Percentiles rank a stretch among this genome's conserved stretches.
Conservation (phyloP, 2,797 vertebrate genomes). For the Discoglossus pictus region DNA sequence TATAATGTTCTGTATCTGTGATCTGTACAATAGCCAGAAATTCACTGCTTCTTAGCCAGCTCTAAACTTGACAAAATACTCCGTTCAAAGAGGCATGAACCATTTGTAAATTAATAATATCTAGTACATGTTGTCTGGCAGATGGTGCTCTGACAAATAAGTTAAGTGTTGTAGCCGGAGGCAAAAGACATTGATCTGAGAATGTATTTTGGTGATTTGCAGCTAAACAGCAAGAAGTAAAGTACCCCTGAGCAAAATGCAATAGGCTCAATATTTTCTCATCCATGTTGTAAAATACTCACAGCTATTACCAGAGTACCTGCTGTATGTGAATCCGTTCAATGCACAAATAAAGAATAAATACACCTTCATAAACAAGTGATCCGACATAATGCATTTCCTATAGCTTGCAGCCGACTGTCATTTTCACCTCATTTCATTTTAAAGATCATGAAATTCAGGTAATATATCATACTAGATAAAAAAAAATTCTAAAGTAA, state of each 20-base stretch:
- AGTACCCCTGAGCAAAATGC: slow-evolving; percentile 7
- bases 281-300: too few relatives aligned
- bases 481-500: too few relatives aligned
- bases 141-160: slow-evolving; percentile 41
- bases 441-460: too few relatives aligned
- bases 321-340: not conserved
- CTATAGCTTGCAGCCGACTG: too few relatives aligned
- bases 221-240: slow-evolving; percentile 7
- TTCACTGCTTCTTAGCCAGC: too few relatives aligned
- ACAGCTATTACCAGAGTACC: not conserved
- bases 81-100: slow-evolving; percentile 15
- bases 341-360: slow-evolving; percentile 6
- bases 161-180: slow-evolving; percentile 28
- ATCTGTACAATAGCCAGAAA: too few relatives aligned
- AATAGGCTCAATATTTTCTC: not conserved
- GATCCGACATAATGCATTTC: too few relatives aligned
- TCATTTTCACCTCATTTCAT: too few relatives aligned
- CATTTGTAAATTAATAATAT: slow-evolving; percentile 31
- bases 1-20: too few relatives aligned
- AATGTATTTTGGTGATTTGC: slow-evolving; percentile 20
- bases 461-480: too few relatives aligned
- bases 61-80: slow-evolving; percentile 1
- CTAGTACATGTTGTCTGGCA: slow-evolving; percentile 29
- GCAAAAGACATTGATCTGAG: slow-evolving; percentile 35
- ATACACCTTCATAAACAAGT: too few relatives aligned